Percentiles rank a stretch among this genome's conserved stretches.
These are phyloP conservation scores for Apostichopus californicus DNA, from an alignment of 35 echinoderm and acorn worm genomes.

Conservation along the genomic window DNA sequence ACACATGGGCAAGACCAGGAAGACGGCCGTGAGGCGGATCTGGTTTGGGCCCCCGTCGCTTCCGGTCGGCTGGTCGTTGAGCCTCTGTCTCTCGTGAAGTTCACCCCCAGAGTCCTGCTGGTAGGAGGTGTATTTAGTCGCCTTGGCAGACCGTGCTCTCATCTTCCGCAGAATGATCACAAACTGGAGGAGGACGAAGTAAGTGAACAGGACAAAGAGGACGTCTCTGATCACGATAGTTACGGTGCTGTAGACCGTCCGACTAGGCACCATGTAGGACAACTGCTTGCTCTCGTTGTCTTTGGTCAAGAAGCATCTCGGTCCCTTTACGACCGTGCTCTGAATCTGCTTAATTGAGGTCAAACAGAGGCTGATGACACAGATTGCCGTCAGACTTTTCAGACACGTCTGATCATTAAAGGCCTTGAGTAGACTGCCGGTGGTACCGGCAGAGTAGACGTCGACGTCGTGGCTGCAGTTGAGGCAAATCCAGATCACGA, in stretches of 20 bases:
- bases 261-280: background rate
- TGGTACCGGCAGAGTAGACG: background rate
- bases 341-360: background rate
- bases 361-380: background rate
- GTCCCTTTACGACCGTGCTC: background rate
- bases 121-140: background rate
- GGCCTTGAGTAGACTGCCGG: background rate
- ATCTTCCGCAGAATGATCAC: background rate
- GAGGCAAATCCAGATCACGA: background rate
- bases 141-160: background rate
- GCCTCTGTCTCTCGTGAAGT: background rate
- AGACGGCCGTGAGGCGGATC: background rate
- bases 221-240: background rate
- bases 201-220: background rate
- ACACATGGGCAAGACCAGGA: background rate
- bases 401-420: background rate
- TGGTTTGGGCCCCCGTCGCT: background rate
- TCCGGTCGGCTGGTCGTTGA: background rate
- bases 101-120: background rate
- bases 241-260: background rate
- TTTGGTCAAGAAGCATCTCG: background rate
- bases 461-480: background rate
- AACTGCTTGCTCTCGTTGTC: background rate
- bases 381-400: slow-evolving; percentile 2
- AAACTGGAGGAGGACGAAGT: background rate